These are phyloP conservation scores for Portunus trituberculatus DNA, from an alignment of 1,140 invertebrate species.

Conservation along the genomic window DNA sequence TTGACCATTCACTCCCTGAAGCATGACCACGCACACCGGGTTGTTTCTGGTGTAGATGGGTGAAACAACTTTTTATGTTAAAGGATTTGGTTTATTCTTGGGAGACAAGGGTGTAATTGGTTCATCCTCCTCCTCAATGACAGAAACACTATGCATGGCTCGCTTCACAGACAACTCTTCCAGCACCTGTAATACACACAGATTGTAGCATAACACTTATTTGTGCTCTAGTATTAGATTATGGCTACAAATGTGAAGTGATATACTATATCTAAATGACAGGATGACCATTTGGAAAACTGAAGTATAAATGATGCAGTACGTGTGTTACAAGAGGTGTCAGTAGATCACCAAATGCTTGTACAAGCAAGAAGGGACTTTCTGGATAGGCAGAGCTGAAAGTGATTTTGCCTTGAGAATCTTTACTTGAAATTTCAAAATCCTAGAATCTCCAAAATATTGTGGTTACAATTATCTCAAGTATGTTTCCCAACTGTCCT, in stretches of 20 bases:
- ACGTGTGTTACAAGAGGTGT: background rate
- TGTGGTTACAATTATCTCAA: too few species aligned
- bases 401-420: too few species aligned
- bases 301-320: background rate
- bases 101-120: slow-evolving; percentile 55
- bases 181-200: slow-evolving; percentile 7
- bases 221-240: background rate
- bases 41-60: background rate
- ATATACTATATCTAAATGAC: background rate
- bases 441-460: too few species aligned
- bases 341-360: too few species aligned
- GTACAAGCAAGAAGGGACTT: too few species aligned
- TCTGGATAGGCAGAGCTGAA: too few species aligned
- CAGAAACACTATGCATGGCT: slow-evolving; percentile 58
- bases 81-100: background rate
- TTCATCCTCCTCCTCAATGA: slow-evolving; percentile 69
- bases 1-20: background rate
- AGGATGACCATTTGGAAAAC: background rate
- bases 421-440: too few species aligned
- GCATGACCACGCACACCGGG: background rate
- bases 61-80: background rate
- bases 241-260: background rate
- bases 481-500: too few species aligned
- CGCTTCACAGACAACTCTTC: slow-evolving; percentile 37
- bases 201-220: too few species aligned